Evolutionary conservation across 1,140 invertebrate genomes (phyloP).

Genomic region (Sminthurides bifidus): DNA sequence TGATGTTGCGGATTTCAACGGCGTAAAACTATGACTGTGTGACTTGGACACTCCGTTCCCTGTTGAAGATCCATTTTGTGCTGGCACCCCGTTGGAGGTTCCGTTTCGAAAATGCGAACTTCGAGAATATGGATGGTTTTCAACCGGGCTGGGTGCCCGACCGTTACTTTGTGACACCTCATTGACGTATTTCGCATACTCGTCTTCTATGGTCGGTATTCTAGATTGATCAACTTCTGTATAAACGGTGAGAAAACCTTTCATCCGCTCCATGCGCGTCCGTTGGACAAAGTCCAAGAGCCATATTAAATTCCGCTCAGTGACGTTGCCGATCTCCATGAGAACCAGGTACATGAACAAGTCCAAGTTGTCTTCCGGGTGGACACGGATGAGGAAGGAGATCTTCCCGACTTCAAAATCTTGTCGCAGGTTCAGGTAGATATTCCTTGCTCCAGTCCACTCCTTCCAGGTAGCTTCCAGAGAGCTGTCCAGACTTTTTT

Average conservation of each 20-base stretch:
- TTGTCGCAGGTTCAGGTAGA: constrained; percentile 40
- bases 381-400: constrained; percentile 37
- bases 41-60: too few species aligned
- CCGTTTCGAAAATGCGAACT: too few species aligned
- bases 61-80: too few species aligned
- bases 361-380: constrained; percentile 35
- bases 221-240: constrained; percentile 24
- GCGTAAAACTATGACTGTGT: too few species aligned
- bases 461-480: constrained; percentile 39
- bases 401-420: constrained; percentile 38
- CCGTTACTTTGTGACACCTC: neutral
- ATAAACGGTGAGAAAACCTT: constrained; percentile 39
- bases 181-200: constrained; percentile 19
- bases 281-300: constrained; percentile 40
- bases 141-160: neutral
- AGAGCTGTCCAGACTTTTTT: constrained; percentile 36
- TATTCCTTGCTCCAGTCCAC: constrained; percentile 41
- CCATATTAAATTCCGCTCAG: constrained; percentile 21
- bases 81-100: too few species aligned
- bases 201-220: constrained; percentile 9
- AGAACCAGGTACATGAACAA: constrained; percentile 41
- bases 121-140: too few species aligned
- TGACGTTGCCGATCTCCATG: constrained; percentile 37
- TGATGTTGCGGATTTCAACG: neutral
- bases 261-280: constrained; percentile 37